Percentiles rank a stretch among this genome's conserved stretches.
phyloP scores from a whole-genome alignment of 2,888 invertebrate genomes.

The Napeogenes inachia region DNA sequence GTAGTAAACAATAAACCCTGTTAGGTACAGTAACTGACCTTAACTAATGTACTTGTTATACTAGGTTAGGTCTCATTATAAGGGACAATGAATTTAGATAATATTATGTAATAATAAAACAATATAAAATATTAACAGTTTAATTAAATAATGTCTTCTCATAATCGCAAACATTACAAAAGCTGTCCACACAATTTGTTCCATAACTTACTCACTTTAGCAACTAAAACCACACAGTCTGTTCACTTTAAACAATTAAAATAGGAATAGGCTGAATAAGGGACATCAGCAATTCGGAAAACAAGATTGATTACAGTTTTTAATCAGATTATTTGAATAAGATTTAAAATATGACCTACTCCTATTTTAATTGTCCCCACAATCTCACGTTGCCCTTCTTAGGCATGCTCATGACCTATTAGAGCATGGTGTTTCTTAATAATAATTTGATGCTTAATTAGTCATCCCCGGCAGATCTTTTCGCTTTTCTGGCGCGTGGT shows the following conservation, averaged over 20 bases:
- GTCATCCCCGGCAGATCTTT: slow-evolving; percentile 84
- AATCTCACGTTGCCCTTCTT: slow-evolving; percentile 30
- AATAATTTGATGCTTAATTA: slow-evolving; percentile 47
- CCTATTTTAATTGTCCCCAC: slow-evolving; percentile 54
- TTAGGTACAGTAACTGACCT: no score
- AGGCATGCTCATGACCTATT: slow-evolving; percentile 18
- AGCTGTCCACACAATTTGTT: slow-evolving; percentile 70
- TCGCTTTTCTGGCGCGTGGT: slow-evolving; percentile 86
- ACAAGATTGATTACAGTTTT: slow-evolving; percentile 7
- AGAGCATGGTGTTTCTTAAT: slow-evolving; percentile 30
- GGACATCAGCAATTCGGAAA: slow-evolving; percentile 20
- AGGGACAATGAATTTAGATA: not conserved
- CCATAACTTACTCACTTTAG: slow-evolving; percentile 71
- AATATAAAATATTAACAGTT: slow-evolving; percentile 65
- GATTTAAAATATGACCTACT: slow-evolving; percentile 36
- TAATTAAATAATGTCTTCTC: slow-evolving; percentile 70
- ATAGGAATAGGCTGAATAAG: slow-evolving; percentile 46
- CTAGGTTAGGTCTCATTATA: not conserved
- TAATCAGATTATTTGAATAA: not conserved
- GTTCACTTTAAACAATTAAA: slow-evolving; percentile 45
- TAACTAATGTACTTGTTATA: no score
- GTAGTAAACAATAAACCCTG: no score
- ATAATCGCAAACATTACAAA: slow-evolving; percentile 62
- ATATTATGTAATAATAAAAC: slow-evolving; percentile 17
- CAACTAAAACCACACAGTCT: slow-evolving; percentile 62